A percentile compares a stretch with the other conserved stretches of the same genome.
Evolutionary conservation across 2,797 vertebrate species (phyloP).

Genomic region (Denticeps clupeoides): DNA sequence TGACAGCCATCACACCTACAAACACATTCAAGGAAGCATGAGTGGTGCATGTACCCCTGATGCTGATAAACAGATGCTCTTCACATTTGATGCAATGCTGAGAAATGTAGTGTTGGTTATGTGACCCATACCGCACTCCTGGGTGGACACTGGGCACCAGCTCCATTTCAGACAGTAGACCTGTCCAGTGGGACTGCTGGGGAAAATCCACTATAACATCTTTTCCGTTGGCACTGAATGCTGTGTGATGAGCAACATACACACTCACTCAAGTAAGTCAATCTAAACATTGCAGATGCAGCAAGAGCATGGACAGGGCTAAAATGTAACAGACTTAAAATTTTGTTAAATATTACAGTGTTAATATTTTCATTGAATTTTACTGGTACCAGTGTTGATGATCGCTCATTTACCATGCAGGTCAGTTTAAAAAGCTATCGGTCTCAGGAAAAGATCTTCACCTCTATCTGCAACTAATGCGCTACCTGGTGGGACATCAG

Average conservation of each 20-base stretch:
- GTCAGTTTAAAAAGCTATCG: too few relatives aligned
- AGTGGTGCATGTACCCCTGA: neutral
- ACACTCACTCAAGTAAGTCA: neutral
- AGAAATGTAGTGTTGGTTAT: neutral
- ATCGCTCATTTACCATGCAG: too few relatives aligned
- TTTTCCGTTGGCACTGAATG: constrained; percentile 97
- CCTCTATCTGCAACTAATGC: too few relatives aligned
- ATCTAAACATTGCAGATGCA: neutral
- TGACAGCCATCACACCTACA: constrained; percentile 93
- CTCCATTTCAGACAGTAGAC: constrained; percentile 93
- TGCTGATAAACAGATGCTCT: neutral
- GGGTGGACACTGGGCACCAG: constrained; percentile 92
- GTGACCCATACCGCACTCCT: constrained; percentile 75
- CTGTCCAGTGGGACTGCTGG: constrained; percentile 97
- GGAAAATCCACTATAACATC: constrained; percentile 97
- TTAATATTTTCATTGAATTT: too few relatives aligned
- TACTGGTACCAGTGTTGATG: too few relatives aligned
- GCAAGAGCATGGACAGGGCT: neutral
- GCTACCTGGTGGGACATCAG: too few relatives aligned
- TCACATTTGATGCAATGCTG: too few relatives aligned
- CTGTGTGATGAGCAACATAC: constrained; percentile 41
- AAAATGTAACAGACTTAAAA: neutral
- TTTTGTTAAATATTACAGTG: neutral
- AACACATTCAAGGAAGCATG: too few relatives aligned
- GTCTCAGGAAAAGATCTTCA: too few relatives aligned